These are phyloP conservation scores for Trematomus loennbergii DNA, from an alignment of 2,113 vertebrate species.

Conservation along the genomic window DNA sequence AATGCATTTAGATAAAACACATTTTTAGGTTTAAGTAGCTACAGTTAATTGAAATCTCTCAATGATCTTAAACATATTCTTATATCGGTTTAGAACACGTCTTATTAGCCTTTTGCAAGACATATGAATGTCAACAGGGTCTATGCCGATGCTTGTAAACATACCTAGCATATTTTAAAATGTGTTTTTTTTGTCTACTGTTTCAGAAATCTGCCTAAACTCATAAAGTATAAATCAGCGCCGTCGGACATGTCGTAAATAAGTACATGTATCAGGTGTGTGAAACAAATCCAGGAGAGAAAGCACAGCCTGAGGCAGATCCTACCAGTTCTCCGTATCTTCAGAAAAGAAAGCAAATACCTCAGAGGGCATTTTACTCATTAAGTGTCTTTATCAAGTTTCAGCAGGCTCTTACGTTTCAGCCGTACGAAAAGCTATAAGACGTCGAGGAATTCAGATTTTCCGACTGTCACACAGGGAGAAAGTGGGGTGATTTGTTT, in stretches of 20 bases:
- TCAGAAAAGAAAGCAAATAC: conserved; percentile 24
- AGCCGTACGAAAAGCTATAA: not conserved
- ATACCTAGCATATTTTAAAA: not conserved
- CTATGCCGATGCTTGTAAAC: not conserved
- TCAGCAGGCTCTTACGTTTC: conserved; percentile 39
- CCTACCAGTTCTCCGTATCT: not conserved
- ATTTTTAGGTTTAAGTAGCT: too few species aligned
- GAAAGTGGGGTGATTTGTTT: conserved; percentile 46
- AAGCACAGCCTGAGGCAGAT: conserved; percentile 13
- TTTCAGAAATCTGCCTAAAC: not conserved
- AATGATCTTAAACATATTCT: too few species aligned
- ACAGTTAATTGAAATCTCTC: not conserved
- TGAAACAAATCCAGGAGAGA: too few species aligned
- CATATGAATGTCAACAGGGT: not conserved
- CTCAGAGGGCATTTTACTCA: conserved; percentile 29
- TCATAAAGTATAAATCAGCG: conserved; percentile 1
- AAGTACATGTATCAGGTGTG: not conserved
- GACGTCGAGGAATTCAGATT: conserved; percentile 30
- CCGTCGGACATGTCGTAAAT: conserved; percentile 10
- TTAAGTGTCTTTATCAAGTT: conserved; percentile 53
- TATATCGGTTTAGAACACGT: too few species aligned
- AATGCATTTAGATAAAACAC: too few species aligned
- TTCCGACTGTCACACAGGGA: conserved; percentile 27
- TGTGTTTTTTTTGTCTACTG: not conserved
- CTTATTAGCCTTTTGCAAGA: too few species aligned